Evolutionary conservation across 2,888 invertebrate genomes (phyloP).

Genomic region (Diarsia mendica): DNA sequence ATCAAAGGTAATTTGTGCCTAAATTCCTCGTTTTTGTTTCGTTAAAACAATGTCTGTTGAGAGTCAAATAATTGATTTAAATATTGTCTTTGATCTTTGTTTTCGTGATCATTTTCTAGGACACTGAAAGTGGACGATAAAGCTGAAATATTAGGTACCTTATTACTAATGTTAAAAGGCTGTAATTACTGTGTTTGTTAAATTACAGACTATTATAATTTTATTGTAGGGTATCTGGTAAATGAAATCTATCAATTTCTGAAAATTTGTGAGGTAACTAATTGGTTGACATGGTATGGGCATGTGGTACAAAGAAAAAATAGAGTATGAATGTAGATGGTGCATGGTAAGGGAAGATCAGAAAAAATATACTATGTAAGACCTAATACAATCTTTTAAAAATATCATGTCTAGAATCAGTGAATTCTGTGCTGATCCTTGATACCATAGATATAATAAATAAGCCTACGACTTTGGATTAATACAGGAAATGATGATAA

Average conservation of each 20-base stretch:
- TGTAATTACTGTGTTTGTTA: neutral
- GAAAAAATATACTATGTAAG: too few species aligned
- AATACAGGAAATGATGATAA: too few species aligned
- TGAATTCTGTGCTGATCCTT: too few species aligned
- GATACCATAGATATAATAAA: too few species aligned
- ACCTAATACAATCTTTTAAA: too few species aligned
- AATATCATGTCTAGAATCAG: too few species aligned
- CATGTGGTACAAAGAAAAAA: too few species aligned
- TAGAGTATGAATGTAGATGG: too few species aligned
- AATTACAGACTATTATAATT: neutral
- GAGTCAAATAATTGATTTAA: conserved; percentile 10
- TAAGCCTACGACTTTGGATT: too few species aligned
- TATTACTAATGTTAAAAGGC: neutral
- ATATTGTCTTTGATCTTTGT: conserved; percentile 26
- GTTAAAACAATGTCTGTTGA: neutral
- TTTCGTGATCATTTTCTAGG: neutral
- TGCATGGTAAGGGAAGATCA: too few species aligned
- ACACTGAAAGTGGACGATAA: neutral
- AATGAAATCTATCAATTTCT: neutral
- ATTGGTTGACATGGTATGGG: too few species aligned
- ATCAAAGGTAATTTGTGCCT: conserved; percentile 26
- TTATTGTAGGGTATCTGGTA: neutral
- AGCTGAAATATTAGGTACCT: neutral
- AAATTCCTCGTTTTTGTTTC: conserved; percentile 26
- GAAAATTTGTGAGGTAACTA: neutral